Conservation (phyloP, 2,113 vertebrate species). For the Coreoperca whiteheadi region DNA sequence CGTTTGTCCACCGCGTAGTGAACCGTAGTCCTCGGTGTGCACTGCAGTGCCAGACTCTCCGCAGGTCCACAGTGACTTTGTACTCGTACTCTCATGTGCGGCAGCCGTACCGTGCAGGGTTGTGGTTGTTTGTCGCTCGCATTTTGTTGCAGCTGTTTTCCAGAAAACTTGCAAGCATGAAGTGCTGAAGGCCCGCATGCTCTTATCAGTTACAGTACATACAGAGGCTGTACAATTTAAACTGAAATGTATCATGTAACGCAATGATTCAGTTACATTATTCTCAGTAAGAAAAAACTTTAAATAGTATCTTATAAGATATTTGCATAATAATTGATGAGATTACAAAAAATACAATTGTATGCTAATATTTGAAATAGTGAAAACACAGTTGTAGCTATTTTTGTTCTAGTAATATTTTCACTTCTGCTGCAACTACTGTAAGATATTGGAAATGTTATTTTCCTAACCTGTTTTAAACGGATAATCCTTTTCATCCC, state of each 20-base stretch:
- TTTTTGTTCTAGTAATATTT: neutral
- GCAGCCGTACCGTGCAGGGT: constrained; percentile 61
- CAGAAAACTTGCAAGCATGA: constrained; percentile 43
- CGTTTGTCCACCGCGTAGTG: constrained; percentile 29
- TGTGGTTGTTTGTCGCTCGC: constrained; percentile 67
- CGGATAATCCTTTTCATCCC: neutral
- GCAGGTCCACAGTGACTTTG: constrained; percentile 11
- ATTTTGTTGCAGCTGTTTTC: constrained; percentile 51
- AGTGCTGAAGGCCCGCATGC: constrained; percentile 51
- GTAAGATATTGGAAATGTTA: neutral
- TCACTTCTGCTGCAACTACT: neutral
- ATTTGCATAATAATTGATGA: neutral
- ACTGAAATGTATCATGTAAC: neutral
- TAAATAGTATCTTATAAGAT: neutral
- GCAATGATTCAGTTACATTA: neutral
- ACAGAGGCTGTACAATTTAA: constrained; percentile 23
- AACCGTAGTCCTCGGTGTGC: constrained; percentile 15
- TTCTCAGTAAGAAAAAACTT: neutral
- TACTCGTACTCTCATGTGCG: constrained; percentile 42
- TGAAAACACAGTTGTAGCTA: neutral
- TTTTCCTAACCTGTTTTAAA: neutral
- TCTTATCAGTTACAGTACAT: constrained; percentile 14
- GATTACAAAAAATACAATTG: neutral
- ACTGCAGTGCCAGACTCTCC: constrained; percentile 57
- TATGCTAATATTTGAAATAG: neutral